These are phyloP conservation scores for Clarias magur DNA, from an alignment of 2,113 vertebrate species.

Conservation along the genomic window DNA sequence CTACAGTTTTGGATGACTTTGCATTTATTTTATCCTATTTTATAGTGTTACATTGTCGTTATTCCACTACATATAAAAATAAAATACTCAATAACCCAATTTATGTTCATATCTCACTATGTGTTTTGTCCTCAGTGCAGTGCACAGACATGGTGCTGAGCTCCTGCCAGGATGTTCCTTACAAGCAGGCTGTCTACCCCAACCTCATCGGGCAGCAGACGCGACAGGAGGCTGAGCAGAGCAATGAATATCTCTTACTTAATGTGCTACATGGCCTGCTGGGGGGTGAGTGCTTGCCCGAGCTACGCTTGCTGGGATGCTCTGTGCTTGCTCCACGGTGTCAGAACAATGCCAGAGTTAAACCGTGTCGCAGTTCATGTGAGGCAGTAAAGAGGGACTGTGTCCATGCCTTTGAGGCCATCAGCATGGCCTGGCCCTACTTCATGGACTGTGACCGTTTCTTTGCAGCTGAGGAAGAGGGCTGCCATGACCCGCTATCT, in stretches of 20 bases:
- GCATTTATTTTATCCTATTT: not conserved
- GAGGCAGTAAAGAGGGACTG: constrained; percentile 81
- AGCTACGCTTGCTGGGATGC: constrained; percentile 89
- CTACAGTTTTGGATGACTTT: not conserved
- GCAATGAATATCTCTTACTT: constrained; percentile 88
- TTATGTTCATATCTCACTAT: not conserved
- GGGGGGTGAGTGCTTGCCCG: constrained; percentile 89
- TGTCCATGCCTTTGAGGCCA: constrained; percentile 84
- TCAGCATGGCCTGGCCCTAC: constrained; percentile 98
- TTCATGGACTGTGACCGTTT: constrained; percentile 92
- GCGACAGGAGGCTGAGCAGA: constrained; percentile 79
- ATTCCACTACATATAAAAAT: not conserved
- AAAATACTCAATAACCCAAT: not conserved
- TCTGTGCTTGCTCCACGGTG: constrained; percentile 88
- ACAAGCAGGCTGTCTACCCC: constrained; percentile 81
- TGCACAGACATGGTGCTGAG: constrained; percentile 82
- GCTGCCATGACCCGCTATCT: constrained; percentile 86
- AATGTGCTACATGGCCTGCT: constrained; percentile 88
- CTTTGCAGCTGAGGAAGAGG: constrained; percentile 81
- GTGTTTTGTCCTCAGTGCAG: constrained; percentile 65
- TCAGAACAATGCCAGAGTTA: constrained; percentile 67
- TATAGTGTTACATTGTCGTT: not conserved
- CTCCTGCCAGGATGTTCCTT: constrained; percentile 83
- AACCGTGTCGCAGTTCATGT: constrained; percentile 86
- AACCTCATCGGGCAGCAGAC: constrained; percentile 83